Base-by-base conservation (phyloP, 2,113 vertebrate species). In the Lepus americanus region DNA sequence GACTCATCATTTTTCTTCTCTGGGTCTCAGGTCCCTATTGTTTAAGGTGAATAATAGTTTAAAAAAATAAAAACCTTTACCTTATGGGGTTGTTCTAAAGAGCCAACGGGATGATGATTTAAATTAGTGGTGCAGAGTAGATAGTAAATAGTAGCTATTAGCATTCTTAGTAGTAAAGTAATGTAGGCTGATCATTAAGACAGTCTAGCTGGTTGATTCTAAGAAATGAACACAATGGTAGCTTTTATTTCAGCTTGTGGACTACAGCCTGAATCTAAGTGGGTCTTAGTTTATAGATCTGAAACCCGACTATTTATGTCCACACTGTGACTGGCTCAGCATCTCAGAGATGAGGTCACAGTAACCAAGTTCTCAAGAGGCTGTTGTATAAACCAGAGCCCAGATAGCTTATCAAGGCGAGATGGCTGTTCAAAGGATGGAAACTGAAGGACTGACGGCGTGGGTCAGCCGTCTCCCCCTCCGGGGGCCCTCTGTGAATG, bases 261-360 rank as follows among this genome's bases (percentile, higher is more conserved):
- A 6, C 44, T 6, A n/a, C 12, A 31, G 44, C 36, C 19, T 82
- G 36, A n/a, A 53, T 87, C 53, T 70, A 22, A 74, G 69, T 90
- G 27, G 44, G 36, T 36, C 33, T 89, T 87, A 33, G 20, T 82
- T 92, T 76, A 70, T 13, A 77, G 51, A 80, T 66, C 25, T 94
- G 66, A 91, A 94, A 55, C n/a, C 81, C 66, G 51, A 70, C 70
- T n/a, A n/a, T 92, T 90, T 66, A 76, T 78, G 66, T 53, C 92
- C 79, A 74, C 17, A 27, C 11, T 51, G 63, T 31, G 67, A 55
- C 5, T 78, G 63, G 8, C 39, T 92, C 19, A 44, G 0, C 70
- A 25, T 82, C 16, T 87, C 23, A 80, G 25, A 29, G 14, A 92
- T 14, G 49, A 85, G 55, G 39, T 80, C 9, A 36, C 19, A 19